Percentiles rank a stretch among this genome's conserved stretches.
Conservation (phyloP, 1,140 invertebrate genomes). For the Drosophila elegans region DNA sequence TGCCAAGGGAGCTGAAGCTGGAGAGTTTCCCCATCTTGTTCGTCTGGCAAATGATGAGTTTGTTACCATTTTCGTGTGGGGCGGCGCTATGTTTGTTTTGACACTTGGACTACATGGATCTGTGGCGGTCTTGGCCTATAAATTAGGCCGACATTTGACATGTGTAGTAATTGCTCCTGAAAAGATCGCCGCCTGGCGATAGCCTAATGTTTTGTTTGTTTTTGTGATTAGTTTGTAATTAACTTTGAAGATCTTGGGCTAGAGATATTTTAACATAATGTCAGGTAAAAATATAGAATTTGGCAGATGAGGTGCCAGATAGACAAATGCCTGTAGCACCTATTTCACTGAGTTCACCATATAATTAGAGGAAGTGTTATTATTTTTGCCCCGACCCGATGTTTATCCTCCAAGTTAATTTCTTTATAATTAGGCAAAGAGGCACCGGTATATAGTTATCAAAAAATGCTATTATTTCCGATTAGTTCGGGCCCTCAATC, state of each 20-base stretch:
- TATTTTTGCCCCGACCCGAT: conserved; percentile 37
- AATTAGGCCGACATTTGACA: conserved; percentile 73
- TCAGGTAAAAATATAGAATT: conserved; percentile 32
- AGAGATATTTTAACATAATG: conserved; percentile 32
- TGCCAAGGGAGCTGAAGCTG: conserved; percentile 57
- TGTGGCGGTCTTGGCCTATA: conserved; percentile 68
- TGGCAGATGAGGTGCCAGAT: conserved; percentile 65
- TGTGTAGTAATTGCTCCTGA: conserved; percentile 56
- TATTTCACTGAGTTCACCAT: conserved; percentile 58
- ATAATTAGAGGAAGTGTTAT: conserved; percentile 67
- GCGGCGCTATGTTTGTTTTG: conserved; percentile 70
- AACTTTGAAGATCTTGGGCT: conserved; percentile 49
- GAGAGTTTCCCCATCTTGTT: conserved; percentile 5
- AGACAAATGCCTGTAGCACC: conserved; percentile 80
- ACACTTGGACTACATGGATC: conserved; percentile 74
- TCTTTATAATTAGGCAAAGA: conserved; percentile 67
- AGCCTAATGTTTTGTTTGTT: conserved; percentile 79
- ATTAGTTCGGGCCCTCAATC: conserved; percentile 51
- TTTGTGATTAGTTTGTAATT: conserved; percentile 80
- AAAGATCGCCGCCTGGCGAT: conserved; percentile 59
- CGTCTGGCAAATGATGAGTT: conserved; percentile 51
- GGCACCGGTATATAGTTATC: conserved; percentile 43
- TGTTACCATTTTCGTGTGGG: conserved; percentile 47
- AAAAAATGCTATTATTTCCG: conserved; percentile 48
- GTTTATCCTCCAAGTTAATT: conserved; percentile 75